Evolutionary conservation across 2,888 invertebrate species (phyloP).

Genomic region (Dryobota labecula): DNA sequence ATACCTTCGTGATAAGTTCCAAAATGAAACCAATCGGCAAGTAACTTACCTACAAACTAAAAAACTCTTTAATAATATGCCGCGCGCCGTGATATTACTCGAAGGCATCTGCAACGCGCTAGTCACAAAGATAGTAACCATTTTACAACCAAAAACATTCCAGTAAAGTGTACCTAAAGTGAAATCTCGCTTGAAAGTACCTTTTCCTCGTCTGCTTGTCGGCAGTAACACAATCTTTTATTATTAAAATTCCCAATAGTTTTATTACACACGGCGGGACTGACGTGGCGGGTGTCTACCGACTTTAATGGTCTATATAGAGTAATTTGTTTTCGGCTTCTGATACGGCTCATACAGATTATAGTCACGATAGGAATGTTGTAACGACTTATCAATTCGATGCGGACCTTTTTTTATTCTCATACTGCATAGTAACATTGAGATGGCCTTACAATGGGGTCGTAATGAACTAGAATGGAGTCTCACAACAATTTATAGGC

Average conservation of each 20-base stretch:
- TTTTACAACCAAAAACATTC: constrained; percentile 48
- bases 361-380: constrained; percentile 81
- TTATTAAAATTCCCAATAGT: constrained; percentile 73
- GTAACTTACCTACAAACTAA: background rate
- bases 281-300: constrained; percentile 65
- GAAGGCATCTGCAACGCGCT: constrained; percentile 7
- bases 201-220: constrained; percentile 44
- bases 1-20: background rate
- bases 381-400: constrained; percentile 82
- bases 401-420: constrained; percentile 72
- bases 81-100: background rate
- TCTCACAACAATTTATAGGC: constrained; percentile 58
- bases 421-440: constrained; percentile 49
- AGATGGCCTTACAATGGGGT: constrained; percentile 36
- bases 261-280: constrained; percentile 65
- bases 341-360: constrained; percentile 75
- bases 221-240: constrained; percentile 61
- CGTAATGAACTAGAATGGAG: constrained; percentile 54
- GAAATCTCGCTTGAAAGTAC: constrained; percentile 60
- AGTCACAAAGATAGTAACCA: constrained; percentile 27
- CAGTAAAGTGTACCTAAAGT: constrained; percentile 45
- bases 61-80: constrained; percentile 9
- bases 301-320: constrained; percentile 71
- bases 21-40: background rate
- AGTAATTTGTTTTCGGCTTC: constrained; percentile 84